Evolutionary conservation across 1,140 invertebrate genomes (phyloP).

Genomic region (Wasmannia auropunctata): DNA sequence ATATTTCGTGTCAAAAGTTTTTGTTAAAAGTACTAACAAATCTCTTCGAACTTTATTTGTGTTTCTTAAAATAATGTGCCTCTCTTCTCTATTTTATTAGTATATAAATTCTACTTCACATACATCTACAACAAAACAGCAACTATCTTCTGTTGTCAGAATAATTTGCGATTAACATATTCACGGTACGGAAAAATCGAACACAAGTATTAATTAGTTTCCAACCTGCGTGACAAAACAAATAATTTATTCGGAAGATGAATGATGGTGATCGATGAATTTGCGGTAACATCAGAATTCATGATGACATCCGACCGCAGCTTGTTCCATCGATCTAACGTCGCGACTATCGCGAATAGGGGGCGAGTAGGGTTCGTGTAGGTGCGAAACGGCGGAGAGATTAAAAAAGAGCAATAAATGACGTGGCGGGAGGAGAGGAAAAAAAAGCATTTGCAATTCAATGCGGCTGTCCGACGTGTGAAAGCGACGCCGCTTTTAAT

Average conservation of each 20-base stretch:
- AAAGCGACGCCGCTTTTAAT: conserved; percentile 54
- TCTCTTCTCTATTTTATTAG: not conserved
- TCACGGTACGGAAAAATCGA: not conserved
- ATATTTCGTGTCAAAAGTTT: not conserved
- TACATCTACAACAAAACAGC: not conserved
- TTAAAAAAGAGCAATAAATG: conserved; percentile 31
- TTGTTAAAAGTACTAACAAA: not conserved
- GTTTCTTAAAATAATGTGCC: not conserved
- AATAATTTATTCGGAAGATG: conserved; percentile 9
- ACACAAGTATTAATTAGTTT: conserved; percentile 12
- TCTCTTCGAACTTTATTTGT: not conserved
- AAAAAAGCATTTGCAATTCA: conserved; percentile 59
- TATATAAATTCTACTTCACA: not conserved
- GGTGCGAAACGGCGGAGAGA: conserved; percentile 4
- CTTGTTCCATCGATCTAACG: conserved; percentile 23
- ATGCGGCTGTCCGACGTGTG: conserved; percentile 22
- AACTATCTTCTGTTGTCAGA: not conserved
- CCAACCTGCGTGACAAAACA: not conserved
- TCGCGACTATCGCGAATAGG: not conserved
- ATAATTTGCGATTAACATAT: not conserved
- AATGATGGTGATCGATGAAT: conserved; percentile 27
- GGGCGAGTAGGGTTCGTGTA: not conserved
- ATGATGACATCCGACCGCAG: conserved; percentile 12
- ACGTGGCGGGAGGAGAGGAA: not conserved
- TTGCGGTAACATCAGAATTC: conserved; percentile 10